A percentile compares a stretch with the other conserved stretches of the same genome.
Conservation (phyloP, 2,888 invertebrate species). For the Laothoe populi region DNA sequence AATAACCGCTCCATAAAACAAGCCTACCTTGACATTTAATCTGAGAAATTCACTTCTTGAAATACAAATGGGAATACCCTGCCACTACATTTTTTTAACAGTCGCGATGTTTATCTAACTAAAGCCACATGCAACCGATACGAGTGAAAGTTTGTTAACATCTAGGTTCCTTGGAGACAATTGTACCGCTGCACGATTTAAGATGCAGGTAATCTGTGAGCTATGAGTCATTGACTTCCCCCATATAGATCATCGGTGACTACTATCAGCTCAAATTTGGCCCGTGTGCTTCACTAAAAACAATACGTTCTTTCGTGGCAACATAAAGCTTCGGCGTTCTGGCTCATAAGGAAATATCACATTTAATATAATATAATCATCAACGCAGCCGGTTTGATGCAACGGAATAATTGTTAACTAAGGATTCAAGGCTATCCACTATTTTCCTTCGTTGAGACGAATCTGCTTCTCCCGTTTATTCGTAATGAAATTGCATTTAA, state of each 20-base stretch:
- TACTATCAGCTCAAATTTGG: background rate
- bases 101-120: background rate
- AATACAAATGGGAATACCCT: background rate
- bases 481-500: background rate
- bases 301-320: constrained; percentile 12
- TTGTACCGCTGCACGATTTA: constrained; percentile 13
- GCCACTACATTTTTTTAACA: background rate
- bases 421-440: background rate
- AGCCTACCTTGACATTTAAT: background rate
- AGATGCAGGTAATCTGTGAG: constrained; percentile 7
- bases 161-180: constrained; percentile 16
- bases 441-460: background rate
- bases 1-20: background rate
- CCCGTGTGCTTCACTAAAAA: background rate
- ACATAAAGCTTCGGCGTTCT: constrained; percentile 7
- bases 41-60: background rate
- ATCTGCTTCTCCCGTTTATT: background rate
- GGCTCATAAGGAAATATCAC: constrained; percentile 10
- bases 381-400: constrained; percentile 3
- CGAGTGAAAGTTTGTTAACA: constrained; percentile 10
- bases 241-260: constrained; percentile 13
- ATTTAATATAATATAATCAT: background rate
- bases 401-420: background rate
- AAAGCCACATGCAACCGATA: background rate
- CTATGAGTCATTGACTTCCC: background rate